Percentiles rank a stretch among this genome's conserved stretches.
Evolutionary conservation across 2,888 invertebrate species (phyloP).

Genomic region (Unio pictorum): DNA sequence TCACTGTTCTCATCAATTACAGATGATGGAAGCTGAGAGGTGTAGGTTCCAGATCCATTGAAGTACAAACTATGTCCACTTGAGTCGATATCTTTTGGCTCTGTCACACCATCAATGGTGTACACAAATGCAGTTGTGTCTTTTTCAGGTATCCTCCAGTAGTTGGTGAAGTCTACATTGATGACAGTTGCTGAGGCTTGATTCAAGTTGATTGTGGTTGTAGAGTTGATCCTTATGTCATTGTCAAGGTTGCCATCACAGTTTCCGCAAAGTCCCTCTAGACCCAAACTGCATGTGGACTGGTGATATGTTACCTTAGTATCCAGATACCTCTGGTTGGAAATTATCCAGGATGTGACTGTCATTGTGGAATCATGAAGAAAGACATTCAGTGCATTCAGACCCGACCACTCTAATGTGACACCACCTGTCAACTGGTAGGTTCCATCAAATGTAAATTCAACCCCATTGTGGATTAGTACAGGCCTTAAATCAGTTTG

Average conservation of each 20-base stretch:
- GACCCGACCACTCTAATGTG: too few species aligned
- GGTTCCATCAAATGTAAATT: too few species aligned
- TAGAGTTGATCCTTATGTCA: constrained; percentile 23
- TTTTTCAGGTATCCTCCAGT: constrained; percentile 9
- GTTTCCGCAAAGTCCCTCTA: constrained; percentile 34
- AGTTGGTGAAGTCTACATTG: constrained; percentile 12
- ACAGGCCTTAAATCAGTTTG: background rate
- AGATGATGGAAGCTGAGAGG: constrained; percentile 12
- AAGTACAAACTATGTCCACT: constrained; percentile 31
- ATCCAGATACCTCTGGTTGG: too few species aligned
- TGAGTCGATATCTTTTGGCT: constrained; percentile 18
- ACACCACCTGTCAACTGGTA: too few species aligned
- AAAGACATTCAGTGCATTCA: too few species aligned
- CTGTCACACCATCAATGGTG: constrained; percentile 3
- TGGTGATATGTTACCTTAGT: too few species aligned
- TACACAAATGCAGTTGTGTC: constrained; percentile 21
- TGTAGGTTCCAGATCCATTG: constrained; percentile 32
- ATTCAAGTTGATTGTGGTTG: background rate
- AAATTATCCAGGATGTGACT: too few species aligned
- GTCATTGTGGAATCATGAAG: too few species aligned
- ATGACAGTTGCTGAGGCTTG: constrained; percentile 9
- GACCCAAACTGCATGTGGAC: constrained; percentile 1
- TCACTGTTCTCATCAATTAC: background rate
- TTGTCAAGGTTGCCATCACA: constrained; percentile 36
- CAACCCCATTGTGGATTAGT: constrained; percentile 25